Conservation (phyloP, 2,888 invertebrate species). For the Adelognathus sp. region DNA sequence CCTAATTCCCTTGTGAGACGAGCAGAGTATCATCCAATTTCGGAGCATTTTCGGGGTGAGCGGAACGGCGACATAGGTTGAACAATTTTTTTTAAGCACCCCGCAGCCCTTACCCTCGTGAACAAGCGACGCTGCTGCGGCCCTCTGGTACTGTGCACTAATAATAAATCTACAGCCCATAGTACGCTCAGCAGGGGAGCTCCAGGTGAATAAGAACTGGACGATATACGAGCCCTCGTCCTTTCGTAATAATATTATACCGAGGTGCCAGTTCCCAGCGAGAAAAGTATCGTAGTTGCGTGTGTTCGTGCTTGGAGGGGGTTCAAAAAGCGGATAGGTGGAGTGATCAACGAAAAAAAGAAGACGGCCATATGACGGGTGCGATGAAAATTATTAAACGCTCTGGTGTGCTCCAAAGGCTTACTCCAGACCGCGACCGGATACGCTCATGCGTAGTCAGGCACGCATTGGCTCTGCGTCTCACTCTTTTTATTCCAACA, state of each 20-base stretch:
- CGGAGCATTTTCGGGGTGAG: neutral
- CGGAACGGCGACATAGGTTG: neutral
- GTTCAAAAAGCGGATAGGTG: neutral
- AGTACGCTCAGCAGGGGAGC: conserved; percentile 29
- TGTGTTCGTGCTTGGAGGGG: neutral
- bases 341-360: conserved; percentile 10
- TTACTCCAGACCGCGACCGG: conserved; percentile 63
- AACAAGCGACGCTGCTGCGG: neutral
- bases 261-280: neutral
- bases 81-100: neutral
- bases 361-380: conserved; percentile 47
- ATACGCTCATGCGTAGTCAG: conserved; percentile 57
- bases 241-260: conserved; percentile 14
- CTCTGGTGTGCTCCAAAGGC: conserved; percentile 60
- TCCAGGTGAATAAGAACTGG: conserved; percentile 57
- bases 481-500: conserved; percentile 3
- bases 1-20: neutral
- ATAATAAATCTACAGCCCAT: conserved; percentile 4
- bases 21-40: neutral
- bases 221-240: neutral
- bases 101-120: neutral
- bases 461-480: neutral
- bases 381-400: conserved; percentile 68
- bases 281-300: neutral
- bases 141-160: neutral